phyloP scores from a whole-genome alignment of 2,113 vertebrate genomes.

The Syrmaticus mikado region DNA sequence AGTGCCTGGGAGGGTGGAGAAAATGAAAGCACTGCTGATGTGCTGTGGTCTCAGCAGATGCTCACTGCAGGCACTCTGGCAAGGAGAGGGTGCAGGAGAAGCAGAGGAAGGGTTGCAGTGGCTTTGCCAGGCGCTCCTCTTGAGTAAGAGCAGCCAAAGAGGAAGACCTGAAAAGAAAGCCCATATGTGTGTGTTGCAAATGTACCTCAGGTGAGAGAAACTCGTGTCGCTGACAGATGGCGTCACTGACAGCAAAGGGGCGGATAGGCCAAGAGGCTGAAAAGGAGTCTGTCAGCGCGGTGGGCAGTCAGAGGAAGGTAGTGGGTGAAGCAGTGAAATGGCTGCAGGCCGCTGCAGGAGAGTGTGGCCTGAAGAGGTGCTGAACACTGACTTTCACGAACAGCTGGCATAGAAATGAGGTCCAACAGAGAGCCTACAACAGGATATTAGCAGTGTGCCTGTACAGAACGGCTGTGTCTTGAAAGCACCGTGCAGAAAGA shows the following conservation, averaged over 20 bases:
- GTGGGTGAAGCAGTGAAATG: neutral
- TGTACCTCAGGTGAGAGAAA: neutral
- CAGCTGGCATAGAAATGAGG: neutral
- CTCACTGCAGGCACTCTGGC: neutral
- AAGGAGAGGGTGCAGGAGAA: neutral
- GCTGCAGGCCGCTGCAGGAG: neutral
- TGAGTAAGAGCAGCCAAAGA: neutral
- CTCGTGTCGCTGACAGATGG: neutral
- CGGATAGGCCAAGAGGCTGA: neutral
- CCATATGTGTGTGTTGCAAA: neutral
- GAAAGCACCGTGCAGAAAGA: neutral
- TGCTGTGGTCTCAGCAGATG: neutral
- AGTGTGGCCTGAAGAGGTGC: neutral
- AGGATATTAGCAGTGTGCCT: neutral
- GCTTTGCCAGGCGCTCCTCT: neutral
- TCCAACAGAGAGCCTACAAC: neutral
- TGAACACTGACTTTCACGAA: too few relatives aligned
- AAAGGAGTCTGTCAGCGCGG: neutral
- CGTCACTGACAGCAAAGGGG: neutral
- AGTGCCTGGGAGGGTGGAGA: neutral
- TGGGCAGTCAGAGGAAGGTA: neutral
- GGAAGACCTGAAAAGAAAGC: neutral
- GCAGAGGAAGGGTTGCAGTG: neutral
- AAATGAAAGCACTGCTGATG: neutral
- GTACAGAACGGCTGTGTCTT: neutral